Base-by-base conservation (phyloP, 1,140 invertebrate species). In the Meteorus sp. region DNA sequence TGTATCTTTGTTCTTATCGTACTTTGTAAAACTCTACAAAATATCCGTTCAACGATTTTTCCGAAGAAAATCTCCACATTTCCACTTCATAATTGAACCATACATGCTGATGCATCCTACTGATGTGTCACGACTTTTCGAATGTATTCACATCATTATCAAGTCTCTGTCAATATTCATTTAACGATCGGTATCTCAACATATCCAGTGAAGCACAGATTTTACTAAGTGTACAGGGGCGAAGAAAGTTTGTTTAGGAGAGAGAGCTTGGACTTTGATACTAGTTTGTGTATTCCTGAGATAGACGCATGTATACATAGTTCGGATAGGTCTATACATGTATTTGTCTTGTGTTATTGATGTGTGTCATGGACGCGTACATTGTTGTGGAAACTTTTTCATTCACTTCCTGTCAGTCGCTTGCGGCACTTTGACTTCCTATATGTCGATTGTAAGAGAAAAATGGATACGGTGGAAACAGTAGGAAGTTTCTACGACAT, bases 281-380 rank as follows among this genome's bases (percentile, higher is more conserved):
- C 19, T 15, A 25, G 17, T 22, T 22, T 44, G 6, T 20, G 6
- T 19, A 15, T 19, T 11, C 9, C 13, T 2, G 13, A 35, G 2
- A 11, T 23, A 47, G 3, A n/a, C 5, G n/a, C 2, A 20, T 47
- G 5, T 25, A 2, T 23, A 47, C 13, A 19, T 9, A 52, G 15
- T 37, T 37, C 37, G 17, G 8, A 13, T 31, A 31, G 20, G 15
- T 52, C 37, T 11, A 52, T 52, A 15, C 31, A 48, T 11, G 15
- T 52, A 52, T 37, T 52, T 52, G 33, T 37, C 50, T n/a, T 9
- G n/a, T 29, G n/a, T 52, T 52, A 52, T 52, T 52, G 27, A 52
- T 31, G 45, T 48, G 23, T 29, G n/a, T 29, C 23, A 23, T 29
- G 13, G n/a, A n/a, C n/a, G 9, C n/a, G 25, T 17, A 48, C 44